Percentiles rank a stretch among this genome's conserved stretches.
phyloP scores from a whole-genome alignment of 2,113 vertebrate species.

The Archocentrus centrarchus region DNA sequence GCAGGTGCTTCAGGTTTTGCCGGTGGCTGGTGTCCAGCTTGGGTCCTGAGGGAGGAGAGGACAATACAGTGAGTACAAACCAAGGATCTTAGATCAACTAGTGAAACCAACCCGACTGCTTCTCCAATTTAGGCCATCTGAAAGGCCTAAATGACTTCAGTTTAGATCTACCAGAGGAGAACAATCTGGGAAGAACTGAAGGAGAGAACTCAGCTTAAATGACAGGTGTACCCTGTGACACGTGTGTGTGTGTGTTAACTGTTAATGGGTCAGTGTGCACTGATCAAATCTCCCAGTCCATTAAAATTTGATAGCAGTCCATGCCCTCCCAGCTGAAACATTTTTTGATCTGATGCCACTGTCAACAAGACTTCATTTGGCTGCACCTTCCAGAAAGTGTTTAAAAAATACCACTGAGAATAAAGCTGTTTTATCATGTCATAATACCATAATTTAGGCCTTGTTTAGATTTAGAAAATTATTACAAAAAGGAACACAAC shows the following conservation, averaged over 20 bases:
- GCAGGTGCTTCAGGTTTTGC: no score
- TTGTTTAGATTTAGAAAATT: background rate
- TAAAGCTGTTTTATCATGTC: background rate
- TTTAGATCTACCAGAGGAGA: no score
- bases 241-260: background rate
- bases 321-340: background rate
- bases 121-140: no score
- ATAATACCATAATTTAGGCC: background rate
- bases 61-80: no score
- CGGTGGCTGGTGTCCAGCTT: no score
- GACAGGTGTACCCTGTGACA: background rate
- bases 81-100: no score
- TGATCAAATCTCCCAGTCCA: background rate
- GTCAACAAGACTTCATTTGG: background rate
- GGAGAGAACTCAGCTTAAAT: background rate
- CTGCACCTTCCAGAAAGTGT: background rate
- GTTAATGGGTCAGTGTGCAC: background rate
- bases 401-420: background rate
- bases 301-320: constrained; percentile 6
- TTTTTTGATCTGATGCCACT: background rate
- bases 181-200: background rate
- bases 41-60: no score
- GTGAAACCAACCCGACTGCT: no score
- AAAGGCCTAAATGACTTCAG: no score
- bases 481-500: background rate